Evolutionary conservation across 2,888 invertebrate species (phyloP), one percentile per base, ranked within the genome.

Genomic region (Acheta domesticus): DNA sequence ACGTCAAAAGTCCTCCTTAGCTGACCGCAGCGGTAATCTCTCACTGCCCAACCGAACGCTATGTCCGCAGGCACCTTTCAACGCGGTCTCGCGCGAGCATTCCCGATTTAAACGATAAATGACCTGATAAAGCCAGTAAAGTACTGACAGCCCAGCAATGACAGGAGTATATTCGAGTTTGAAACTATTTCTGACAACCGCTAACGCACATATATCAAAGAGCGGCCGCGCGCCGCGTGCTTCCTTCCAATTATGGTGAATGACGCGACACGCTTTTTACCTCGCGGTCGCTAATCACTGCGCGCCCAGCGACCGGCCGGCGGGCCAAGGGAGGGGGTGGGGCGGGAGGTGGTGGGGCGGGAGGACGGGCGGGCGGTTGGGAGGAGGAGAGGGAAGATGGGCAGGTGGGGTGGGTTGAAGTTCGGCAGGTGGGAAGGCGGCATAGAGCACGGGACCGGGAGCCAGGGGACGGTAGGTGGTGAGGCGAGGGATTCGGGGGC

Each of bases 131-230:
- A 62, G 62, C 62, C 62, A n/a, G 16, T 62, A 62, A 62, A 62
- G 62, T 62, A 62, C 62, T 62, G 62, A 62, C 62, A 62, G 62
- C 62, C 16, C 62, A 5, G 16, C 14, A 62, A 62, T 62, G 62
- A 62, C 62, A 62, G 16, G 62, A 62, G 62, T 62, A 62, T 62
- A 62, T 62, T 62, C 62, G 62, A 62, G 62, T 62, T 62, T 62
- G 62, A 62, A 62, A 62, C 62, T 62, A 62, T 62, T 62, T 62
- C 62, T 62, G 62, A 62, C 62, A 62, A 62, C 62, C 62, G 62
- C 62, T 62, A 62, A 62, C 62, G n/a, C 62, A 62, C n/a, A 62
- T 62, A 62, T 62, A 14, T 19, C 14, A 62, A n/a, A 62, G 16
- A 19, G 62, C 62, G n/a, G 5, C 16, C 1, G 62, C 62, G 62